These are phyloP conservation scores for Listronotus bonariensis DNA, from an alignment of 1,140 invertebrate genomes.

Conservation along the genomic window DNA sequence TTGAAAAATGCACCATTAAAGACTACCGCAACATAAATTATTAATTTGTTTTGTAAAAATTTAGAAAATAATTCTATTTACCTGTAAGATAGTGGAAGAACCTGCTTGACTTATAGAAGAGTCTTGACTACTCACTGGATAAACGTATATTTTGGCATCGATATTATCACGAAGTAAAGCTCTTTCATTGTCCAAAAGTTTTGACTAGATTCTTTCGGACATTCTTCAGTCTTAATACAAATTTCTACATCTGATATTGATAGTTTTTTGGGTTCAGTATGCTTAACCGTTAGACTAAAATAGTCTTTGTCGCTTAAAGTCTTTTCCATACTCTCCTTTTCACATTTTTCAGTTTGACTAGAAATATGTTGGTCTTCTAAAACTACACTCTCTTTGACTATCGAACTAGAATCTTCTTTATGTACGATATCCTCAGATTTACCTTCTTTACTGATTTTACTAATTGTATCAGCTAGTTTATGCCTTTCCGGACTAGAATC, in stretches of 20 bases:
- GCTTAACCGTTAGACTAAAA: constrained; percentile 7
- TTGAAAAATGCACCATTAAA: too few species aligned
- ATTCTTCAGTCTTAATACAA: constrained; percentile 29
- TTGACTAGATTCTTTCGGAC: constrained; percentile 30
- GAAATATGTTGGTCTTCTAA: constrained; percentile 19
- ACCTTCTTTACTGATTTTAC: neutral
- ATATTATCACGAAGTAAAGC: constrained; percentile 20
- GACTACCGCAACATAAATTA: too few species aligned
- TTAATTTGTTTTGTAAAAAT: too few species aligned
- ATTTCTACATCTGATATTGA: constrained; percentile 43
- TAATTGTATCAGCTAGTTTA: constrained; percentile 2
- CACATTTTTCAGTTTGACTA: constrained; percentile 34
- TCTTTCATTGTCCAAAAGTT: constrained; percentile 28
- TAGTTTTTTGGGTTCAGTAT: constrained; percentile 33
- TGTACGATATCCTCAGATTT: neutral
- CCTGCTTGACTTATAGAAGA: too few species aligned
- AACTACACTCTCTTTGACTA: constrained; percentile 1
- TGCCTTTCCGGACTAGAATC: neutral
- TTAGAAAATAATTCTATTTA: too few species aligned
- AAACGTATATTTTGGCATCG: constrained; percentile 30
- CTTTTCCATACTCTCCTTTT: constrained; percentile 38
- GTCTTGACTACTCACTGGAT: constrained; percentile 2
- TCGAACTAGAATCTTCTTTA: constrained; percentile 2
- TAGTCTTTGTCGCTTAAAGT: neutral
- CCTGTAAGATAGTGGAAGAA: constrained; percentile 3